These are phyloP conservation scores for Carassius auratus DNA, from an alignment of 2,113 vertebrate species.

Conservation along the genomic window DNA sequence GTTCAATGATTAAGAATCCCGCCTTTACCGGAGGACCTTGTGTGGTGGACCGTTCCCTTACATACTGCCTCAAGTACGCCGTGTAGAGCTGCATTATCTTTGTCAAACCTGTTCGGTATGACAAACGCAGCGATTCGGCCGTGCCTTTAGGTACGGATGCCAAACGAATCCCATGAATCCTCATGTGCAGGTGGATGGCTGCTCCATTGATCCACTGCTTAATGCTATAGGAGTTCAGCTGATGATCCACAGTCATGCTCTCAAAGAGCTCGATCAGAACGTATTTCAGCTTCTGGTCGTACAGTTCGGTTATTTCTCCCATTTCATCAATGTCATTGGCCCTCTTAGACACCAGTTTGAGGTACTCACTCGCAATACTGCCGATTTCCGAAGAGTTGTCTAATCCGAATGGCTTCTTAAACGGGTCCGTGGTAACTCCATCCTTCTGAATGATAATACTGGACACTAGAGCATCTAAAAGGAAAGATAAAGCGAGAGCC, in stretches of 20 bases:
- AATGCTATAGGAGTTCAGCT: slow-evolving; percentile 67
- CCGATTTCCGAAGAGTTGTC: slow-evolving; percentile 68
- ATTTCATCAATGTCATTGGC: slow-evolving; percentile 65
- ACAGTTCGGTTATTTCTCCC: slow-evolving; percentile 71
- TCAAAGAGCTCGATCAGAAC: slow-evolving; percentile 73
- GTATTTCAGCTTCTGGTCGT: slow-evolving; percentile 69
- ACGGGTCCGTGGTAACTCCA: slow-evolving; percentile 2
- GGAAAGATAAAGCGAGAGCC: too few species aligned
- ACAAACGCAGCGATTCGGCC: slow-evolving; percentile 68
- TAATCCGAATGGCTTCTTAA: slow-evolving; percentile 68
- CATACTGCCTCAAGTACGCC: slow-evolving; percentile 63
- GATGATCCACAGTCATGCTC: slow-evolving; percentile 72
- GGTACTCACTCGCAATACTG: slow-evolving; percentile 67
- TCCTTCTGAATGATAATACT: slow-evolving; percentile 31
- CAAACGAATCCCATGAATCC: slow-evolving; percentile 74
- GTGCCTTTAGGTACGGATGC: slow-evolving; percentile 69
- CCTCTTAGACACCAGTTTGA: slow-evolving; percentile 61
- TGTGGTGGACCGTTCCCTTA: slow-evolving; percentile 62
- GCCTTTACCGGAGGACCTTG: slow-evolving; percentile 39
- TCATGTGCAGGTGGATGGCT: slow-evolving; percentile 75
- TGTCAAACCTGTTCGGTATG: slow-evolving; percentile 63
- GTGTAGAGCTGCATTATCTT: slow-evolving; percentile 67
- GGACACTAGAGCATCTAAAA: slow-evolving; percentile 68
- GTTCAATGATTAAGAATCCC: slow-evolving; percentile 68
- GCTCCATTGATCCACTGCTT: slow-evolving; percentile 76